Evolutionary conservation across 1,140 invertebrate genomes (phyloP).

Genomic region (Zaprionus taronus): DNA sequence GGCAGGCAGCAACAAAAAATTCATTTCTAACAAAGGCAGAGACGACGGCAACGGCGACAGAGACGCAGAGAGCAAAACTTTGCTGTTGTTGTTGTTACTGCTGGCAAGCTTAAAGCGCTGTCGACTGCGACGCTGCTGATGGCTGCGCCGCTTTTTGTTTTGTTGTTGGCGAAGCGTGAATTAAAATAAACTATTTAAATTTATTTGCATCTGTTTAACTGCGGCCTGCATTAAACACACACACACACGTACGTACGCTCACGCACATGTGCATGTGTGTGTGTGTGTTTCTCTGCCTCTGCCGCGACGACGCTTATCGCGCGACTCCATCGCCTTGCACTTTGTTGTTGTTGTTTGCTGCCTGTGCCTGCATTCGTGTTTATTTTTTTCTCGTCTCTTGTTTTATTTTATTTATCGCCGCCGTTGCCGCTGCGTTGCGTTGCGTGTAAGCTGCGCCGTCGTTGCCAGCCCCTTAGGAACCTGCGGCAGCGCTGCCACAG

Average conservation of each 20-base stretch:
- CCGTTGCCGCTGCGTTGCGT: slow-evolving; percentile 41
- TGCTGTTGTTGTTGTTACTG: slow-evolving; percentile 21
- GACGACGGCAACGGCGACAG: slow-evolving; percentile 22
- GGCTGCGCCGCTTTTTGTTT: slow-evolving; percentile 47
- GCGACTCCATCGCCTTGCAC: slow-evolving; percentile 77
- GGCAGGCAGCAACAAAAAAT: slow-evolving; percentile 22
- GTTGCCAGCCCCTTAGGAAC: slow-evolving; percentile 52
- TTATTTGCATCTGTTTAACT: slow-evolving; percentile 82
- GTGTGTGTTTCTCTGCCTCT: slow-evolving; percentile 18
- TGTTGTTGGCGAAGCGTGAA: slow-evolving; percentile 78
- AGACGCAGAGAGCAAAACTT: slow-evolving; percentile 39
- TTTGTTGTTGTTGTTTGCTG: slow-evolving; percentile 75
- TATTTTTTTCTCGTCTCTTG: slow-evolving; percentile 44
- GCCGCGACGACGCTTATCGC: slow-evolving; percentile 53
- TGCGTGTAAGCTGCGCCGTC: slow-evolving; percentile 76
- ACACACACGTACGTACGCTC: slow-evolving; percentile 23
- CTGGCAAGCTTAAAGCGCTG: slow-evolving; percentile 52
- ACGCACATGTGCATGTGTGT: slow-evolving; percentile 30
- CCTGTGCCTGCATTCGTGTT: slow-evolving; percentile 65
- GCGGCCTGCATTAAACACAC: slow-evolving; percentile 73
- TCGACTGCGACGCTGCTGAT: slow-evolving; percentile 41
- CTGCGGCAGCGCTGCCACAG: slow-evolving; percentile 33
- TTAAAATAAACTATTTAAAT: slow-evolving; percentile 83
- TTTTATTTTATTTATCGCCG: slow-evolving; percentile 60
- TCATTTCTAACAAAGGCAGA: slow-evolving; percentile 54